phyloP scores from a whole-genome alignment of 2,113 vertebrate genomes.

The Syrmaticus mikado region DNA sequence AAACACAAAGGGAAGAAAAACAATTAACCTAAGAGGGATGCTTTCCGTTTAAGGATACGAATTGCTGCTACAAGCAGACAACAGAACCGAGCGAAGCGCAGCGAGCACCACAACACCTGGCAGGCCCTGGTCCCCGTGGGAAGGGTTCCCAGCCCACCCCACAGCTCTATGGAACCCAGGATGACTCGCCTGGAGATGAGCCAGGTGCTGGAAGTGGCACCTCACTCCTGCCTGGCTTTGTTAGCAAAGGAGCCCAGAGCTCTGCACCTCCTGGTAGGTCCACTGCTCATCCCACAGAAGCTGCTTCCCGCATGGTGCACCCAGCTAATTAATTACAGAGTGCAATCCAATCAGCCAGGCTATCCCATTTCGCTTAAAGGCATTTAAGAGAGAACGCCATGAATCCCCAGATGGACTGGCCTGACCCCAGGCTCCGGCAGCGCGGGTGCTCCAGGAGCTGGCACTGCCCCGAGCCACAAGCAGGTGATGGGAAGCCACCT shows the following conservation, averaged over 20 bases:
- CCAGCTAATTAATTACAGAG: slow-evolving; percentile 57
- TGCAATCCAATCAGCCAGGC: slow-evolving; percentile 54
- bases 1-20: slow-evolving; percentile 56
- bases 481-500: not conserved
- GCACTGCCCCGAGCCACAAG: accelerated
- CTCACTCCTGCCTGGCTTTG: not conserved
- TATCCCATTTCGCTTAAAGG: slow-evolving; percentile 43
- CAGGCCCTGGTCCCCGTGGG: not conserved
- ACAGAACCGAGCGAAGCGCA: not conserved
- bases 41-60: slow-evolving; percentile 31
- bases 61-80: slow-evolving; percentile 8
- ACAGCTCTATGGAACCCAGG: not conserved
- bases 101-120: not conserved
- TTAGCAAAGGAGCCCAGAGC: not conserved
- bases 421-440: not conserved
- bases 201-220: not conserved
- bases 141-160: not conserved
- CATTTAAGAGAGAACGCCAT: slow-evolving; percentile 54
- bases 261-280: not conserved
- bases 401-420: slow-evolving; percentile 37
- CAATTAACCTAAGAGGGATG: slow-evolving; percentile 33
- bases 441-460: not conserved
- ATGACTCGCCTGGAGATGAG: not conserved
- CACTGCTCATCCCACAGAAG: not conserved
- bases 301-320: not conserved